Base-by-base conservation (phyloP, 2,113 vertebrate genomes). In the Centrocercus urophasianus region DNA sequence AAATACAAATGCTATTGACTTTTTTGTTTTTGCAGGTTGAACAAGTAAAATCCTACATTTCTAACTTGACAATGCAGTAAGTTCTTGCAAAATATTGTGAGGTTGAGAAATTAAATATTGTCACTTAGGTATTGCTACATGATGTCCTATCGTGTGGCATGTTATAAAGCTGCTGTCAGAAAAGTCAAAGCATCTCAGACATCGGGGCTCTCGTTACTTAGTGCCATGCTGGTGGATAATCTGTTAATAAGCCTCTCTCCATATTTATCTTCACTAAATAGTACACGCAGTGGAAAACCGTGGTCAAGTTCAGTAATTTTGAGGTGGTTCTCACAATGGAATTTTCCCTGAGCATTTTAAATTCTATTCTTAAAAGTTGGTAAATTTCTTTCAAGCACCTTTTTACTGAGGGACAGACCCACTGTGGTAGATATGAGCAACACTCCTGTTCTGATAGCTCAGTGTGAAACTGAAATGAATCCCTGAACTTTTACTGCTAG, bases 71-170 rank as follows among this genome's bases (percentile, higher is more conserved):
- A 77, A 0, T 19, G 8, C 8, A 10, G 3, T 32, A 66, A 24
- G 20, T 57, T 63, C 15, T 79, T 95, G 40, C 9, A 88, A 36
- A 78, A 36, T 71, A 36, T 14, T 88, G 81, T 56, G 25, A 18
- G 85, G 24, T 36, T 57, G 50, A 72, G 66, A 72, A 93, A 73
- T 66, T n/a, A 28, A 59, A 5, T 65, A n/a, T 47, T 60, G 50
- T 21, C 9, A 30, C 25, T 11, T 36, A 8, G 30, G 10, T 48
- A 24, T 57, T 25, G 50, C 59, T 63, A 5, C 0, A 0, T 22
- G 34, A 1, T 61, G 64, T 67, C 43, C 34, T 45, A 27, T 47
- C 48, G 5, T 74, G 27, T 69, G 59, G 30, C 8, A 4, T 43
- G 32, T 43, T 22, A 3, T 47, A n/a, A 71, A 65, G 60, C 32